Evolutionary conservation across 2,797 vertebrate species (phyloP).

Genomic region (Melopsittacus undulatus): DNA sequence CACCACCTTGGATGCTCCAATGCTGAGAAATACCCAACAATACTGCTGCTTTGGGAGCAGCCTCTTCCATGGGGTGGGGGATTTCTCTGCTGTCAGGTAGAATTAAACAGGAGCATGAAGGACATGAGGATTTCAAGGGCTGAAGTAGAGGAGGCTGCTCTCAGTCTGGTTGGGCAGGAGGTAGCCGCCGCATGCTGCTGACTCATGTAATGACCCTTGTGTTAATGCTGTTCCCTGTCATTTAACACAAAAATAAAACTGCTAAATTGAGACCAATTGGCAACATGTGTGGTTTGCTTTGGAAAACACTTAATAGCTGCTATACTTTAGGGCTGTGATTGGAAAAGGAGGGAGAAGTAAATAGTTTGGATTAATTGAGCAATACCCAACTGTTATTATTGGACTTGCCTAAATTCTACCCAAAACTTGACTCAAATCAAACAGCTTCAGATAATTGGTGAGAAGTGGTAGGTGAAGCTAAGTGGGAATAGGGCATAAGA

Average conservation of each 20-base stretch:
- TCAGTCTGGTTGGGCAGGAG: background rate
- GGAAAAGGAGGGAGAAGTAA: conserved; percentile 19
- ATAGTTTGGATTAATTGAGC: conserved; percentile 26
- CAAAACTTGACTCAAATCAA: background rate
- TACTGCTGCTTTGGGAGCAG: background rate
- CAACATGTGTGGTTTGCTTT: background rate
- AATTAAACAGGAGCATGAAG: background rate
- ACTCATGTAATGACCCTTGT: conserved; percentile 56
- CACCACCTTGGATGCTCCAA: background rate
- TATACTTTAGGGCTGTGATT: background rate
- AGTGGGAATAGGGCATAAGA: background rate
- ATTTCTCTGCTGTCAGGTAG: background rate
- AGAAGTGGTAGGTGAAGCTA: background rate
- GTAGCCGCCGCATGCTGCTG: background rate
- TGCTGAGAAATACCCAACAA: background rate
- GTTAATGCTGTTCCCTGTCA: conserved; percentile 48
- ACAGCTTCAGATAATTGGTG: background rate
- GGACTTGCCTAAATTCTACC: background rate
- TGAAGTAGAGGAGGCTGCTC: background rate
- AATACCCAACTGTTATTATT: background rate
- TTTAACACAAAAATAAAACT: conserved; percentile 61
- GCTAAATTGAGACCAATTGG: conserved; percentile 35
- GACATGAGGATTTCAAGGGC: background rate
- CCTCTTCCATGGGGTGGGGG: background rate
- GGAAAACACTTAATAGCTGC: background rate